These are phyloP conservation scores for Cotesia typhae DNA, from an alignment of 1,140 invertebrate genomes.

Conservation along the genomic window DNA sequence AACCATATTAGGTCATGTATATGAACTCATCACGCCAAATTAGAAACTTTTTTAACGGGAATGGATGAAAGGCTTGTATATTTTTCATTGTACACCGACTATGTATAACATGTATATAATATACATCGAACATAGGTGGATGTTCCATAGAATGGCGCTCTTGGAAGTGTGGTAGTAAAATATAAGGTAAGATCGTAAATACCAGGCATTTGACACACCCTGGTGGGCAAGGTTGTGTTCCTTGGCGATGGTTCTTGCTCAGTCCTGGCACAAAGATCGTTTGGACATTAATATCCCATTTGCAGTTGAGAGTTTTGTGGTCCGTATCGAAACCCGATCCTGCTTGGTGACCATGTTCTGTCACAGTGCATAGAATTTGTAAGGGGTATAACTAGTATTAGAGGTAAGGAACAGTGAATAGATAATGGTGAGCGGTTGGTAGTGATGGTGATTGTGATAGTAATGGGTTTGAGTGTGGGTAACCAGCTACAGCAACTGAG, in stretches of 20 bases:
- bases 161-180: not conserved
- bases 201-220: conserved; percentile 8
- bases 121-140: not conserved
- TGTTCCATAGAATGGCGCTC: not conserved
- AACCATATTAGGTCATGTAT: too few species aligned
- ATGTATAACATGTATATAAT: too few species aligned
- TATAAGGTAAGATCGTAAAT: conserved; percentile 19
- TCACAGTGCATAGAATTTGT: not conserved
- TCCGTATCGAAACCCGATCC: conserved; percentile 28
- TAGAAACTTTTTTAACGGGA: too few species aligned
- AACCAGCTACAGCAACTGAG: too few species aligned
- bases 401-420: not conserved
- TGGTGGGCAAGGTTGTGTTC: not conserved
- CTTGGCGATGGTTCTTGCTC: too few species aligned
- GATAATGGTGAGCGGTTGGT: too few species aligned
- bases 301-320: conserved; percentile 57
- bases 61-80: not conserved
- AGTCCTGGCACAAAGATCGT: not conserved
- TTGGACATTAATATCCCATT: conserved; percentile 60
- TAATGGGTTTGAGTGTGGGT: too few species aligned
- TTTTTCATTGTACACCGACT: not conserved
- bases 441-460: too few species aligned
- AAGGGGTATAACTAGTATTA: not conserved
- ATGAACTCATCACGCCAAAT: too few species aligned
- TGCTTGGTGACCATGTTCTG: conserved; percentile 7